A percentile compares a stretch with the other conserved stretches of the same genome.
Conservation (phyloP, 2,113 vertebrate species). For the Taurulus bubalis region DNA sequence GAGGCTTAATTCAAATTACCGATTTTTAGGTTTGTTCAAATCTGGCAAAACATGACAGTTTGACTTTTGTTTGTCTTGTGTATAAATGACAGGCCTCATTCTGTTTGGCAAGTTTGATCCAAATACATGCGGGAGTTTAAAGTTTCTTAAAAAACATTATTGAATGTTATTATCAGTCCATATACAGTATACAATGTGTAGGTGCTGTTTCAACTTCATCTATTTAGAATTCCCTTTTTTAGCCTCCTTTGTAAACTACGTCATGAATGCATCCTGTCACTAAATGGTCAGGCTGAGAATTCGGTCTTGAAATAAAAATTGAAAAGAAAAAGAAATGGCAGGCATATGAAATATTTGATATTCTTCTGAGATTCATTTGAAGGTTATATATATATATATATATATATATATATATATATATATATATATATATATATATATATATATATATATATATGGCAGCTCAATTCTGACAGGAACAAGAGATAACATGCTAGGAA, state of each 20-base stretch:
- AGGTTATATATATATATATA: too few species aligned
- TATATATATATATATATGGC: too few species aligned
- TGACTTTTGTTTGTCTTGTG: background rate
- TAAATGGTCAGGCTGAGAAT: too few species aligned
- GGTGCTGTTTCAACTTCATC: background rate
- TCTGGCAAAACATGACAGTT: background rate
- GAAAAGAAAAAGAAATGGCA: background rate
- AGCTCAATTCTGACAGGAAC: too few species aligned
- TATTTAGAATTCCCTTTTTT: background rate
- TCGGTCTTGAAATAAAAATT: background rate
- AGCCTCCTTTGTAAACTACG: background rate
- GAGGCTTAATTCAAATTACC: conserved; percentile 22
- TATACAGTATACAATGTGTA: background rate
- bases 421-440: too few species aligned
- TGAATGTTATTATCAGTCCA: background rate
- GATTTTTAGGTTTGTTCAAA: conserved; percentile 13
- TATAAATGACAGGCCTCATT: background rate
- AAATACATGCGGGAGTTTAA: background rate
- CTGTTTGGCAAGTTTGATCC: background rate
- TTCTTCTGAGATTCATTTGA: background rate
- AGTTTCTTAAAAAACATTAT: background rate
- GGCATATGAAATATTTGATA: background rate
- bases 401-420: too few species aligned
- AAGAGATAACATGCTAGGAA: background rate
- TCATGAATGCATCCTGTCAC: background rate